phyloP scores from a whole-genome alignment of 1,140 invertebrate species.

The Diprion similis region DNA sequence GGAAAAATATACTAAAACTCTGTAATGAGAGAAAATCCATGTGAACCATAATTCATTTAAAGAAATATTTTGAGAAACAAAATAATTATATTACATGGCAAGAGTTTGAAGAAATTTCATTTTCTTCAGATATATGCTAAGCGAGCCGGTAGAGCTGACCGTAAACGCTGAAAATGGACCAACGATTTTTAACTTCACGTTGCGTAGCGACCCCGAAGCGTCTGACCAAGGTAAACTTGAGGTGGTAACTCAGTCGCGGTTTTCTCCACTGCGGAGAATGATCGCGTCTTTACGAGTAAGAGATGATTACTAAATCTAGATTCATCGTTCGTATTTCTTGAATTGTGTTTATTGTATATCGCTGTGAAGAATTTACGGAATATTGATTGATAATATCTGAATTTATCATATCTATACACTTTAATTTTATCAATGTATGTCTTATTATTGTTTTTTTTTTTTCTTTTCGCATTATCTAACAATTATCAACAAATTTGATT shows the following conservation, averaged over 20 bases:
- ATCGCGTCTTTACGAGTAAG: slow-evolving; percentile 26
- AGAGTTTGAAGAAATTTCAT: neutral
- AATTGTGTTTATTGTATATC: no score
- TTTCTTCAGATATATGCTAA: slow-evolving; percentile 55
- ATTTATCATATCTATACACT: no score
- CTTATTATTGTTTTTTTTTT: no score
- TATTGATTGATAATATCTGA: no score
- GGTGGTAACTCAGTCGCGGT: slow-evolving; percentile 42
- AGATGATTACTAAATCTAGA: slow-evolving; percentile 21
- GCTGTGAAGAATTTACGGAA: no score
- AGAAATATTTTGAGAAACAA: no score
- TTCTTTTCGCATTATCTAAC: no score
- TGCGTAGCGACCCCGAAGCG: slow-evolving; percentile 46
- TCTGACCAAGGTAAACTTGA: slow-evolving; percentile 54
- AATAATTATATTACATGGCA: slow-evolving; percentile 11
- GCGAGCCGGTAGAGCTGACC: slow-evolving; percentile 48
- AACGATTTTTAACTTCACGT: slow-evolving; percentile 60
- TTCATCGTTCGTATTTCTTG: no score
- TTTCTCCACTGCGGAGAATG: slow-evolving; percentile 34
- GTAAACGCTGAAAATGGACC: slow-evolving; percentile 50
- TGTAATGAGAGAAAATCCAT: neutral
- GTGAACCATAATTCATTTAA: no score
- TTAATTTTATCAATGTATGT: no score
- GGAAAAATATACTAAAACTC: neutral
- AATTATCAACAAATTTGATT: no score